phyloP scores from a whole-genome alignment of 2,888 invertebrate genomes.

The Lysandra bellargus region DNA sequence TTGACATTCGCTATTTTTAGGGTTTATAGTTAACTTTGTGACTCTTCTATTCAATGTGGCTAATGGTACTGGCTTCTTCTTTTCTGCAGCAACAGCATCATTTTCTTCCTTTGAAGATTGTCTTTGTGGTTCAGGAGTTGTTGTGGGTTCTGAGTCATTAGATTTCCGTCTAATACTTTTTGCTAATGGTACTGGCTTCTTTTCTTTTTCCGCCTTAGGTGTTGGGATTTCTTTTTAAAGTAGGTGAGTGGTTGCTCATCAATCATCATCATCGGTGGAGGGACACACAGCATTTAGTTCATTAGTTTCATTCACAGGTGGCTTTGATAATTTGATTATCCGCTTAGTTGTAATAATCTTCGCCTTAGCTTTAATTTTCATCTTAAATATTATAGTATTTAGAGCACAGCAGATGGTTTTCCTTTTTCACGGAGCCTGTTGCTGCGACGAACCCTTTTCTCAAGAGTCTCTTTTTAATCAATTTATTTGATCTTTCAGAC shows the following conservation, averaged over 20 bases:
- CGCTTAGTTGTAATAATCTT: slow-evolving; percentile 28
- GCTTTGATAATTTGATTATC: slow-evolving; percentile 18
- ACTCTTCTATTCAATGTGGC: too few species aligned
- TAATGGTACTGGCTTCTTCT: too few species aligned
- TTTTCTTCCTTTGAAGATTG: too few species aligned
- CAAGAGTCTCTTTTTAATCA: slow-evolving; percentile 20
- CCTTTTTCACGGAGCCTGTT: slow-evolving; percentile 24
- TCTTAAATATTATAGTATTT: background rate
- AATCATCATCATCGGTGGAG: slow-evolving; percentile 11
- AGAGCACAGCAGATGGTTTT: slow-evolving; percentile 20
- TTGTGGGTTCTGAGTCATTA: too few species aligned
- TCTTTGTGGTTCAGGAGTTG: too few species aligned
- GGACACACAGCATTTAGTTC: slow-evolving; percentile 23
- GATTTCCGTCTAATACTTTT: too few species aligned
- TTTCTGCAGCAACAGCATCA: too few species aligned
- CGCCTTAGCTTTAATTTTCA: slow-evolving; percentile 28
- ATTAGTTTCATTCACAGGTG: background rate
- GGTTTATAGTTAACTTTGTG: too few species aligned
- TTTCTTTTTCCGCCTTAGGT: slow-evolving; percentile 8
- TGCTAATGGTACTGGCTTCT: too few species aligned
- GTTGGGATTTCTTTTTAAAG: slow-evolving; percentile 28
- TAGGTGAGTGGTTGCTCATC: slow-evolving; percentile 25
- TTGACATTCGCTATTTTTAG: too few species aligned
- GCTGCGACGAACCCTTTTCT: slow-evolving; percentile 23
- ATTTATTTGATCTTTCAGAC: background rate